These are phyloP conservation scores for Rhopalosiphum nymphaeae DNA, from an alignment of 2,888 invertebrate species.

Conservation along the genomic window DNA sequence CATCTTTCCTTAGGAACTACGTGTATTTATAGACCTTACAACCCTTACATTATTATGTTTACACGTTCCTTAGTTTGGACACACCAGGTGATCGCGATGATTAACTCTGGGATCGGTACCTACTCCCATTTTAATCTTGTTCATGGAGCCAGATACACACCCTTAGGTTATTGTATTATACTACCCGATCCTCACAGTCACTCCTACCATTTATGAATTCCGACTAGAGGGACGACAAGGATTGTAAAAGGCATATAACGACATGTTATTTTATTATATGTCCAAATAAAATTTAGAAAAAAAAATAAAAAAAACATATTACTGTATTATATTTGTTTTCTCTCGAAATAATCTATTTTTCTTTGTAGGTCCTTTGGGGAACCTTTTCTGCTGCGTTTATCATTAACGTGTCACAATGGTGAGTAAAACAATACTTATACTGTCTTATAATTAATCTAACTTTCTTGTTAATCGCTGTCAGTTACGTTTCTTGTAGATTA, in stretches of 20 bases:
- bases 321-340: conserved; percentile 51
- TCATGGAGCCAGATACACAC: conserved; percentile 25
- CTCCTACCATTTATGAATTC: background rate
- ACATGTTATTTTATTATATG: conserved; percentile 39
- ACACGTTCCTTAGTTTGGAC: conserved; percentile 35
- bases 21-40: conserved; percentile 54
- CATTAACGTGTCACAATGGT: conserved; percentile 60
- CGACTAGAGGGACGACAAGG: background rate
- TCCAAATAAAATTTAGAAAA: background rate
- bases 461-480: conserved; percentile 55
- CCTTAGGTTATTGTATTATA: conserved; percentile 54
- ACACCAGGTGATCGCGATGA: conserved; percentile 59
- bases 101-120: conserved; percentile 64
- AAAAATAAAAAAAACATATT: conserved; percentile 10
- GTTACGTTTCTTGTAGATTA: conserved; percentile 35
- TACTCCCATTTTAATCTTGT: conserved; percentile 64
- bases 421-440: conserved; percentile 60
- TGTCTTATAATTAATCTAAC: conserved; percentile 61
- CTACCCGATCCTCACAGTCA: background rate
- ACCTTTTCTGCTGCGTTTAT: conserved; percentile 35
- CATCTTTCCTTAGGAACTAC: background rate
- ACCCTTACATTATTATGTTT: conserved; percentile 32
- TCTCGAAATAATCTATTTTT: conserved; percentile 38
- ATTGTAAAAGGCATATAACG: background rate
- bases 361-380: conserved; percentile 30